Conservation (phyloP, 1,140 invertebrate genomes). For the Plectrocnemia conspersa region DNA sequence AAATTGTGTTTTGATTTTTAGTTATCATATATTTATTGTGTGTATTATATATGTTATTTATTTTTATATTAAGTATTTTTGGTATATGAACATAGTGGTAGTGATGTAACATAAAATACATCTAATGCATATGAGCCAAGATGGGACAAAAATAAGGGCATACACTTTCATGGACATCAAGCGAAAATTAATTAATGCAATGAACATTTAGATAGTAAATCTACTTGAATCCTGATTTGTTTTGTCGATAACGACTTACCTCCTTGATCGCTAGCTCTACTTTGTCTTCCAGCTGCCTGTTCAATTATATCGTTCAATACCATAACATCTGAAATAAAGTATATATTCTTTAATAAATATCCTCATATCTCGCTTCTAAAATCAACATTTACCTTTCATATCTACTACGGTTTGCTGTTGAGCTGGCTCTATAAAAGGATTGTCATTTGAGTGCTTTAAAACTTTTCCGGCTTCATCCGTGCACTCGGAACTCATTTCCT, state of each 20-base stretch:
- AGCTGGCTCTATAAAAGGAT: conserved; percentile 84
- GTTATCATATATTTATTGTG: no score
- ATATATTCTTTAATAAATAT: neutral
- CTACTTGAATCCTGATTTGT: conserved; percentile 1
- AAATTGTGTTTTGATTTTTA: no score
- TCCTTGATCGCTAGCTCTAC: conserved; percentile 78
- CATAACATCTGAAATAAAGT: conserved; percentile 83
- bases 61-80: no score
- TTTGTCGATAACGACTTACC: conserved; percentile 54
- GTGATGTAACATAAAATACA: neutral
- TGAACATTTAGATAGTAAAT: conserved; percentile 17
- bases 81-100: no score
- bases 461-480: conserved; percentile 77
- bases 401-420: conserved; percentile 86
- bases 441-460: conserved; percentile 74
- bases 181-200: conserved; percentile 26
- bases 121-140: neutral
- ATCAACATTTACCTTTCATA: conserved; percentile 74
- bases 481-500: conserved; percentile 66
- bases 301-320: conserved; percentile 96
- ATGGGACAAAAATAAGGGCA: conserved; percentile 4
- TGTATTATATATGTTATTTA: no score
- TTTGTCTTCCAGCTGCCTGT: conserved; percentile 83
- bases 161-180: conserved; percentile 28
- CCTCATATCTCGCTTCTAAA: neutral